phyloP scores from a whole-genome alignment of 2,888 invertebrate species.

The Plebejus anna region DNA sequence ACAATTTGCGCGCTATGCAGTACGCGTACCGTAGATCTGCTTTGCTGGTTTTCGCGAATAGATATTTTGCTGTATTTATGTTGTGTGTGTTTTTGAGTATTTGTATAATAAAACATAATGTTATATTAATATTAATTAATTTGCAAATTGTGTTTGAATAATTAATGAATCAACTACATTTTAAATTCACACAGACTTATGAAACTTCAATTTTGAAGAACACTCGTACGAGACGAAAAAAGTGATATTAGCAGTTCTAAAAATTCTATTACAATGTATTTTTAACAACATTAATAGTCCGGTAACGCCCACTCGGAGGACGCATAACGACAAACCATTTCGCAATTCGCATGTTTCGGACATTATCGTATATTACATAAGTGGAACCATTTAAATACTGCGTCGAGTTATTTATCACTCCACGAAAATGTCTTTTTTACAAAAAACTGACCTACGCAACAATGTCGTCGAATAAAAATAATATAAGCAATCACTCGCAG shows the following conservation, averaged over 20 bases:
- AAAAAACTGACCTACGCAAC: slow-evolving; percentile 33
- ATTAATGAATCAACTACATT: background rate
- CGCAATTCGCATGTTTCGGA: background rate
- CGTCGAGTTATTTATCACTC: background rate
- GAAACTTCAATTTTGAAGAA: background rate
- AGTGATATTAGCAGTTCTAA: background rate
- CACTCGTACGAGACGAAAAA: background rate
- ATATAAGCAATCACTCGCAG: slow-evolving; percentile 28
- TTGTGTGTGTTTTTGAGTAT: background rate
- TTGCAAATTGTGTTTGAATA: background rate
- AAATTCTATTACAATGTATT: background rate
- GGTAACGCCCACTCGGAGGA: background rate
- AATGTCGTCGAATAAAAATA: slow-evolving; percentile 22
- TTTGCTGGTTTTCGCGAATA: background rate
- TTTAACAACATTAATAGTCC: background rate
- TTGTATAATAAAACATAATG: background rate
- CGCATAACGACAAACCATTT: slow-evolving; percentile 5
- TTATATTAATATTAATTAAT: background rate
- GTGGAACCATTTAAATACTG: background rate
- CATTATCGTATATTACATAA: slow-evolving; percentile 11
- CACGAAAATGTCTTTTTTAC: background rate
- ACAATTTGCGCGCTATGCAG: background rate
- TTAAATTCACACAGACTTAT: background rate
- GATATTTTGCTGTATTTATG: background rate
- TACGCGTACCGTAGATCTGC: background rate